Evolutionary conservation across 1,140 invertebrate species (phyloP).

Genomic region (Conus betulinus): DNA sequence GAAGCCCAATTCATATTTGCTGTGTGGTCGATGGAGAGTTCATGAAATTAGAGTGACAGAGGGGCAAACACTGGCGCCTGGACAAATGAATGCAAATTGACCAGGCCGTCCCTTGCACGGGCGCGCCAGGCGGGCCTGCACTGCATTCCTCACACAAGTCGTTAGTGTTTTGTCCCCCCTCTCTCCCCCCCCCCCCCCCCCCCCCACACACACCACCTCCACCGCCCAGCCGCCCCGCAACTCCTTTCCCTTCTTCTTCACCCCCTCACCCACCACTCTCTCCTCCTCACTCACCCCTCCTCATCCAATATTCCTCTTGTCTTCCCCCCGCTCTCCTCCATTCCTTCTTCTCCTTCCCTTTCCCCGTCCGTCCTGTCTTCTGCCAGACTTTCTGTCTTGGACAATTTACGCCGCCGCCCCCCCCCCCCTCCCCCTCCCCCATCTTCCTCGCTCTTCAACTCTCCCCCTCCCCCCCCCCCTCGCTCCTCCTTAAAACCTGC

Average conservation of each 20-base stretch:
- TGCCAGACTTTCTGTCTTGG: not conserved
- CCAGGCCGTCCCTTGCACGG: not conserved
- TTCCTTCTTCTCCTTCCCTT: not conserved
- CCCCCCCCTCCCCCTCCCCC: not conserved
- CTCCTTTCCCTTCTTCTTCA: no score
- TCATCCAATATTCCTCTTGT: not conserved
- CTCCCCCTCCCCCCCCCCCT: not conserved
- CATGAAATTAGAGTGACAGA: constrained; percentile 29
- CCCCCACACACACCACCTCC: not conserved
- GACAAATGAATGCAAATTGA: constrained; percentile 34
- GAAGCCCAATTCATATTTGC: constrained; percentile 3
- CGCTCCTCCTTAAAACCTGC: not conserved
- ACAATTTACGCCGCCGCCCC: not conserved
- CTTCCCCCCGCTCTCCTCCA: not conserved
- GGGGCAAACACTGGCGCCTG: not conserved
- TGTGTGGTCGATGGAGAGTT: constrained; percentile 27
- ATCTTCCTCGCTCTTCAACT: not conserved
- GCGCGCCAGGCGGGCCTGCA: not conserved
- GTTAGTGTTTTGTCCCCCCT: not conserved
- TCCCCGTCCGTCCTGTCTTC: not conserved
- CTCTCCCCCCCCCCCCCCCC: not conserved
- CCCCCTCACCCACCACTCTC: not conserved
- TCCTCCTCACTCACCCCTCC: not conserved
- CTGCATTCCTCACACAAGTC: not conserved
- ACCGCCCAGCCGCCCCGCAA: no score